phyloP scores from a whole-genome alignment of 64 coral and sea anemone species.

The Porites australiensis region DNA sequence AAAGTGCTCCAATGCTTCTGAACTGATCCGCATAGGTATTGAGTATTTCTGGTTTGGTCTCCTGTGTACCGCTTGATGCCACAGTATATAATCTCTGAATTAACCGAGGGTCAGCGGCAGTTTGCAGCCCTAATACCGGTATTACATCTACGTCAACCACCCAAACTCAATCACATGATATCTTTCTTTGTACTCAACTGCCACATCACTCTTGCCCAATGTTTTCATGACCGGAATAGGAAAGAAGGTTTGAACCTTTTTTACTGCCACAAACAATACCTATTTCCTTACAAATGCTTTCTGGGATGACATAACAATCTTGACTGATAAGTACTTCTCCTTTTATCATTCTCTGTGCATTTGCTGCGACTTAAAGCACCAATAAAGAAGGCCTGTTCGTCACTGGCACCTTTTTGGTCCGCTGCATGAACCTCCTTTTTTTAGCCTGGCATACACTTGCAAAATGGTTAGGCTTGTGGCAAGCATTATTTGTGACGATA shows the following conservation, averaged over 20 bases:
- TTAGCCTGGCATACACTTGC: too few species aligned
- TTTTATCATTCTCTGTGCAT: background rate
- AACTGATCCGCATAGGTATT: background rate
- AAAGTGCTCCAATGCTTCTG: conserved; percentile 23
- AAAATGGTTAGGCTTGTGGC: background rate
- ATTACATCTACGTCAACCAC: conserved; percentile 16
- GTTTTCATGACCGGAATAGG: conserved; percentile 43
- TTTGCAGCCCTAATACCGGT: conserved; percentile 26
- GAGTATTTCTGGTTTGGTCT: too few species aligned
- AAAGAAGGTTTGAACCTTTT: conserved; percentile 15
- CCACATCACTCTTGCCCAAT: background rate
- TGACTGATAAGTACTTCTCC: background rate
- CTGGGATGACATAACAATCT: background rate
- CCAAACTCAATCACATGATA: conserved; percentile 20
- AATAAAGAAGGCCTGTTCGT: conserved; percentile 29
- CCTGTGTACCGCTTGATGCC: too few species aligned
- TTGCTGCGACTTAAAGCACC: background rate
- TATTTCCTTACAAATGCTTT: too few species aligned
- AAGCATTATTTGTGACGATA: background rate
- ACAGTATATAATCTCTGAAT: too few species aligned
- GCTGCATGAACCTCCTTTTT: too few species aligned
- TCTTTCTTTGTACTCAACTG: conserved; percentile 24
- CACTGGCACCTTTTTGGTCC: background rate
- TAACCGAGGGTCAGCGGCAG: background rate
- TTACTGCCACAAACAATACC: too few species aligned